Conservation (phyloP, 2,888 invertebrate species). For the Drosophila mulleri region DNA sequence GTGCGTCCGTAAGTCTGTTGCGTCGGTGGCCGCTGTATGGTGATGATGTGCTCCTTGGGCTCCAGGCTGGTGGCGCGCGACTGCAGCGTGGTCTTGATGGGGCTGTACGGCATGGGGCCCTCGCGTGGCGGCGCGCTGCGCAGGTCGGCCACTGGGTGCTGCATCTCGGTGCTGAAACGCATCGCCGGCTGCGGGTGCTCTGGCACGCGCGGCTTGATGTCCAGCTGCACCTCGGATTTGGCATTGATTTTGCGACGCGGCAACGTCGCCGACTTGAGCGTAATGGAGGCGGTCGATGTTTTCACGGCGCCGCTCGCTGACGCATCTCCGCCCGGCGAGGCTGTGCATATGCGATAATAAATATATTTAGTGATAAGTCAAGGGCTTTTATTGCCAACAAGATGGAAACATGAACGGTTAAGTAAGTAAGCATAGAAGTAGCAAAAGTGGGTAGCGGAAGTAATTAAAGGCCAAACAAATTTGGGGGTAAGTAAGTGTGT, state of each 20-base stretch:
- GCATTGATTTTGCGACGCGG: constrained; percentile 88
- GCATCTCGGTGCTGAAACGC: constrained; percentile 88
- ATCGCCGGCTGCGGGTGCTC: constrained; percentile 82
- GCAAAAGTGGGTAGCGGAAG: constrained; percentile 19
- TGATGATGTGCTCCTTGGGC: constrained; percentile 89
- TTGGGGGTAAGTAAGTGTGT: constrained; percentile 6
- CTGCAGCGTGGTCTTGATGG: constrained; percentile 80
- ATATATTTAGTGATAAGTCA: constrained; percentile 12
- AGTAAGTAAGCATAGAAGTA: constrained; percentile 32
- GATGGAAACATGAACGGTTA: constrained; percentile 36
- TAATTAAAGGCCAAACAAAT: constrained; percentile 16
- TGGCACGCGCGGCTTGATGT: constrained; percentile 85
- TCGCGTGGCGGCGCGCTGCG: constrained; percentile 85
- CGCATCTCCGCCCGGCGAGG: constrained; percentile 75
- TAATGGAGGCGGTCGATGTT: constrained; percentile 88
- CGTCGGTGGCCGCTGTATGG: constrained; percentile 86
- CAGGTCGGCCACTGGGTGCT: constrained; percentile 86
- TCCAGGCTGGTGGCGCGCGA: constrained; percentile 87
- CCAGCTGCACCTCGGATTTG: constrained; percentile 88
- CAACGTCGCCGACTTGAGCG: constrained; percentile 88
- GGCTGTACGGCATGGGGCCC: constrained; percentile 83
- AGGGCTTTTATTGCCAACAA: background rate
- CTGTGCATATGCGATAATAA: constrained; percentile 41
- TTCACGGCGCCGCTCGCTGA: constrained; percentile 83
- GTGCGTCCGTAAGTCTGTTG: constrained; percentile 83